Evolutionary conservation across 2,113 vertebrate genomes (phyloP), one percentile per base, ranked within the genome.

Genomic region (Antechinus stuartii): DNA sequence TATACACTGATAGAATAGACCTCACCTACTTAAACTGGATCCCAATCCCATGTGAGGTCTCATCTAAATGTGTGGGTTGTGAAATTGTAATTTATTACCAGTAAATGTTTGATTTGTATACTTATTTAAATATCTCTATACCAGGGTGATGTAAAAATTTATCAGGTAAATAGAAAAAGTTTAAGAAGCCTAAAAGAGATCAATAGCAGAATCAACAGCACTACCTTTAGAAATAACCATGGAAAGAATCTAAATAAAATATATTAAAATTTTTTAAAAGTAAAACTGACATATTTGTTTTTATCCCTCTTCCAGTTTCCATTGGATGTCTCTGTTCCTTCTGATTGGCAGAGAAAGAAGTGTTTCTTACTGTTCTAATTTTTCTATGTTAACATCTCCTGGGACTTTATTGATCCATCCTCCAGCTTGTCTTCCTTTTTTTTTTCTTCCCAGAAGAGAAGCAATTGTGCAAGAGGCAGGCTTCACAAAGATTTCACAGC

Each of bases 381-480:
- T 97, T 96, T 96, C 23, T 92, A 90, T 92, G 97, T 98, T 92
- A 97, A 97, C 94, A 96, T 97, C 54, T 95, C 96, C 95, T 96
- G 56, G 95, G 96, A 95, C 94, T 97, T 98, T 97, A 99, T 98
- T 98, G 98, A 98, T 90, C 96, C 96, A 97, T 95, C 94, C 93
- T 93, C 95, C 95, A 97, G 84, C 89, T 91, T 96, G 91, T 96
- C 97, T 97, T 90, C 92, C 91, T 90, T 97, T 96, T 96, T 97
- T 95, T 97, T 95, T 97, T 96, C 96, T 95, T 97, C 97, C 94
- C 97, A 95, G n/a, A 98, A 97, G 55, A 92, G 96, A 98, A 97
- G 94, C 96, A 93, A 54, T 96, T 96, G 91, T n/a, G 95, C 95
- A 92, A 26, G 90, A 98, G 96, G 35, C 93, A 97, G 94, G 76